Conservation (phyloP, 2,888 invertebrate species). For the Hirudinaria manillensis region DNA sequence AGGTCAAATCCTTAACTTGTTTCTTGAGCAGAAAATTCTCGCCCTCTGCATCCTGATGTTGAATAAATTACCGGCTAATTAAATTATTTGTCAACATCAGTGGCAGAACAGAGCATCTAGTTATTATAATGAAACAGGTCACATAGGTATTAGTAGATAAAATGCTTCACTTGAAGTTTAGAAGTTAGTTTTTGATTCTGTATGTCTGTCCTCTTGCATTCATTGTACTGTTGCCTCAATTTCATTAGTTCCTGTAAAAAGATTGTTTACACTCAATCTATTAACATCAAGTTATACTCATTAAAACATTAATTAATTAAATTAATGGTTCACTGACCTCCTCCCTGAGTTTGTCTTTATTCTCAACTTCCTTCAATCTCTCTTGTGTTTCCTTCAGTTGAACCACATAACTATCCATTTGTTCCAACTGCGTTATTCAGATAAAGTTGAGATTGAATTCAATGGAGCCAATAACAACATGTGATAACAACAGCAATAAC, state of each 20-base stretch:
- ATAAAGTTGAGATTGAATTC: too few relatives aligned
- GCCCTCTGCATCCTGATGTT: slow-evolving; percentile 17
- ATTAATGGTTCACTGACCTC: neutral
- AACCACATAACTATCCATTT: slow-evolving; percentile 38
- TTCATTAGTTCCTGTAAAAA: slow-evolving; percentile 31
- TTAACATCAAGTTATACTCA: neutral
- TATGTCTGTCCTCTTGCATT: slow-evolving; percentile 19
- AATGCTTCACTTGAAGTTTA: slow-evolving; percentile 44
- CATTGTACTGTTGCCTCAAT: slow-evolving; percentile 27
- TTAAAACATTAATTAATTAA: neutral
- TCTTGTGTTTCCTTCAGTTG: slow-evolving; percentile 43
- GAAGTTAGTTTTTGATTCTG: slow-evolving; percentile 41
- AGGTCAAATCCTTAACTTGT: slow-evolving; percentile 41
- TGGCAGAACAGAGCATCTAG: neutral
- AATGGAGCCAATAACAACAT: neutral
- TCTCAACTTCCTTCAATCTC: slow-evolving; percentile 42
- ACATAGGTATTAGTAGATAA: neutral
- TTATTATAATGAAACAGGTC: neutral
- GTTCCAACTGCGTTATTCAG: neutral
- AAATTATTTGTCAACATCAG: neutral
- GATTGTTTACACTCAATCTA: neutral
- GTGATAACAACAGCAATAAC: neutral
- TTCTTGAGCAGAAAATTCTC: slow-evolving; percentile 44
- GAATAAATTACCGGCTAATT: neutral
- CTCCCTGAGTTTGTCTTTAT: slow-evolving; percentile 36